These are phyloP conservation scores for Lepus americanus DNA, from an alignment of 2,113 vertebrate species.

Conservation along the genomic window DNA sequence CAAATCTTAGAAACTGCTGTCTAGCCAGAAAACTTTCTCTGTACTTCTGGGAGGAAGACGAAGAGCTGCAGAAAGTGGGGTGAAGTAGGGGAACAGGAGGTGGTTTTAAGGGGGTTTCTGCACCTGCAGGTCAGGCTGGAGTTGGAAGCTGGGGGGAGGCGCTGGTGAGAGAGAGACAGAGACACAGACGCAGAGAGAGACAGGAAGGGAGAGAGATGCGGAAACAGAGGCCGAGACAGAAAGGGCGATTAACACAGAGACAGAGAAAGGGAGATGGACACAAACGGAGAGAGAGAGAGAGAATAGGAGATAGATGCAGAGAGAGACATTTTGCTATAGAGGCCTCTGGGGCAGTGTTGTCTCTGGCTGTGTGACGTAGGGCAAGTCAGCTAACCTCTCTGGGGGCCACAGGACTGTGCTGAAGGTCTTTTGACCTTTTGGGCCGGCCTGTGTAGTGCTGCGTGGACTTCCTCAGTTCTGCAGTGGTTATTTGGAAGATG, in stretches of 20 bases:
- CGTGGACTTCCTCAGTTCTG: background rate
- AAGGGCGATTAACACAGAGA: too few relatives aligned
- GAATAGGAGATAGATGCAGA: too few relatives aligned
- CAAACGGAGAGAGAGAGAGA: background rate
- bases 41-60: conserved; percentile 76
- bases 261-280: too few relatives aligned
- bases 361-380: conserved; percentile 24
- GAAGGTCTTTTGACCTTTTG: background rate
- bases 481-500: conserved; percentile 7
- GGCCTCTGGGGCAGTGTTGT: background rate
- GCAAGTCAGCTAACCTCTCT: conserved; percentile 18
- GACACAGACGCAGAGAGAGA: background rate
- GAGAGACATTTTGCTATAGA: background rate
- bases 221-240: background rate
- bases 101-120: background rate
- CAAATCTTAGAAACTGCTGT: conserved; percentile 88
- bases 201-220: background rate
- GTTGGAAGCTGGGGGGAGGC: background rate
- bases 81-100: conserved; percentile 60
- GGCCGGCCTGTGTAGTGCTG: background rate
- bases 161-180: background rate
- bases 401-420: conserved; percentile 3
- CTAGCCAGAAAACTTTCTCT: conserved; percentile 87
- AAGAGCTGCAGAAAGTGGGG: conserved; percentile 72
- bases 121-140: background rate